Conservation (phyloP, 1,140 invertebrate genomes). For the Drosophila orosa region DNA sequence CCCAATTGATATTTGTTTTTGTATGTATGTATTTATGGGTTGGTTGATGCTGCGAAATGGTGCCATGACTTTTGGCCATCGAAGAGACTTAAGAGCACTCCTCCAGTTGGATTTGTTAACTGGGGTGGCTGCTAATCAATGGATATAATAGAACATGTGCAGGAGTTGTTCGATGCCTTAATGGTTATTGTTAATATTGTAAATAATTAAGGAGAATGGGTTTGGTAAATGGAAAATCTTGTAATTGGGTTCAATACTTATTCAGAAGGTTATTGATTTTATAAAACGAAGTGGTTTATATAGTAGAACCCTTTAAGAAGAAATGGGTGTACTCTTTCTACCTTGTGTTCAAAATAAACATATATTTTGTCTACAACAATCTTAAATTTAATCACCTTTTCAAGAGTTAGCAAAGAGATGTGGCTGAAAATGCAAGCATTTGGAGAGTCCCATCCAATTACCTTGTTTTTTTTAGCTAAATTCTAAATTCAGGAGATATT, state of each 20-base stretch:
- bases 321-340: too few species aligned
- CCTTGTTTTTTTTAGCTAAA: not conserved
- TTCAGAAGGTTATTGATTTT: not conserved
- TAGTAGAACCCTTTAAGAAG: too few species aligned
- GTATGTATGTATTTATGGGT: slow-evolving; percentile 18
- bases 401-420: not conserved
- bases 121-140: slow-evolving; percentile 6
- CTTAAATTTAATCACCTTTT: not conserved
- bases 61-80: slow-evolving; percentile 64
- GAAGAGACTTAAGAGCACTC: slow-evolving; percentile 41
- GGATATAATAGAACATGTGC: slow-evolving; percentile 14
- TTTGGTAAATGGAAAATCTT: not conserved
- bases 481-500: not conserved
- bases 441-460: not conserved
- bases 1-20: slow-evolving; percentile 43
- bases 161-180: not conserved
- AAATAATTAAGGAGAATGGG: slow-evolving; percentile 16
- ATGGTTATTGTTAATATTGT: slow-evolving; percentile 3
- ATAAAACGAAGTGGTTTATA: too few species aligned
- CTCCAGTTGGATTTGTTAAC: not conserved
- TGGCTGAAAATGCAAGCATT: not conserved
- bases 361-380: too few species aligned
- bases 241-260: not conserved
- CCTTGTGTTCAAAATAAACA: too few species aligned
- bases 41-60: slow-evolving; percentile 7